Evolutionary conservation across 2,888 invertebrate species (phyloP).

Genomic region (Cosmopolites sordidus): DNA sequence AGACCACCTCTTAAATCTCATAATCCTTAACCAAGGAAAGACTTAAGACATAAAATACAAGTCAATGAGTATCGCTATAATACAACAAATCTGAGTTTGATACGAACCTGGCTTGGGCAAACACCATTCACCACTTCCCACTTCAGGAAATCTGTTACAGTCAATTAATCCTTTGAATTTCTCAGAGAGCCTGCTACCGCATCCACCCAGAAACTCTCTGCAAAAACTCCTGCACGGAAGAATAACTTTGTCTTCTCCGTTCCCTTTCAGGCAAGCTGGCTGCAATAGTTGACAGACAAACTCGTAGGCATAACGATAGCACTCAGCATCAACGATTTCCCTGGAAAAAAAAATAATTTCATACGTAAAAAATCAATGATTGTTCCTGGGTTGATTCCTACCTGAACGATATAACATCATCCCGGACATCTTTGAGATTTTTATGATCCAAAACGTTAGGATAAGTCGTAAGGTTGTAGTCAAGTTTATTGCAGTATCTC

Average conservation of each 20-base stretch:
- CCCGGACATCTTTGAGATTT: conserved; percentile 58
- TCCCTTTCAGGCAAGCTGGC: conserved; percentile 61
- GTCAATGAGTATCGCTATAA: no score
- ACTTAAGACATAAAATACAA: no score
- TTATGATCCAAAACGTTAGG: conserved; percentile 74
- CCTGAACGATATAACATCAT: conserved; percentile 76
- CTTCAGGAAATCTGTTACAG: conserved; percentile 76
- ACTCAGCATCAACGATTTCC: conserved; percentile 86
- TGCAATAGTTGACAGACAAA: conserved; percentile 84
- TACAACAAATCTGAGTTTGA: no score
- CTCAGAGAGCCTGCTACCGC: conserved; percentile 69
- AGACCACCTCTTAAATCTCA: no score
- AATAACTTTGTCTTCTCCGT: conserved; percentile 54
- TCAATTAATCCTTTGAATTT: conserved; percentile 69
- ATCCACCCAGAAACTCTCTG: conserved; percentile 77
- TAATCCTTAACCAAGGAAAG: no score
- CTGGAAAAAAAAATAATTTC: conserved; percentile 54
- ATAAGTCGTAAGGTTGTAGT: conserved; percentile 77
- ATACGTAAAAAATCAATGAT: not conserved
- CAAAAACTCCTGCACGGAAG: conserved; percentile 81
- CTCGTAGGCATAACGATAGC: conserved; percentile 82
- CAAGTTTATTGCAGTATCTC: conserved; percentile 65
- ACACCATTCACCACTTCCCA: conserved; percentile 69
- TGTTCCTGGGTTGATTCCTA: conserved; percentile 24
- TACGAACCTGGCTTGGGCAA: conserved; percentile 74